Evolutionary conservation across 1,140 invertebrate species (phyloP).

Genomic region (Calephelis nemesis): DNA sequence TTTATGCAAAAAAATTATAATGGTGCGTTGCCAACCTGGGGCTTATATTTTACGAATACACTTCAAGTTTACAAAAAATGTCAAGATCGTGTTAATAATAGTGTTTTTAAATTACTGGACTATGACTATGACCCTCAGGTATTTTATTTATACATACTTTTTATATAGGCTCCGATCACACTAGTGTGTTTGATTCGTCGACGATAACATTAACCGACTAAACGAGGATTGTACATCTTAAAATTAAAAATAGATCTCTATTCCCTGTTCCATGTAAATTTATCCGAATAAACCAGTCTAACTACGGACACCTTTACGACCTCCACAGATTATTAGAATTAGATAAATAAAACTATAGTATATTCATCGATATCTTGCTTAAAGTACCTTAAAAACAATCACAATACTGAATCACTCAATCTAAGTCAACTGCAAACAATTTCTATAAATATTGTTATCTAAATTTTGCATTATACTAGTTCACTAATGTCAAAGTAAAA

Average conservation of each 20-base stretch:
- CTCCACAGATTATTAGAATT: neutral
- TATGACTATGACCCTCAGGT: no score
- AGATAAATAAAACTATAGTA: neutral
- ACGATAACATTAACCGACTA: neutral
- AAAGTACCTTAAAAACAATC: constrained; percentile 29
- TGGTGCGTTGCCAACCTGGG: no score
- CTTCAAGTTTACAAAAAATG: no score
- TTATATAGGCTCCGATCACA: neutral
- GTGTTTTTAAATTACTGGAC: no score
- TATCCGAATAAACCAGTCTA: neutral
- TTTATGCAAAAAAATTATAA: no score
- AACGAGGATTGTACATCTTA: neutral
- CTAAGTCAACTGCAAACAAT: constrained; percentile 23
- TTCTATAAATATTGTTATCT: constrained; percentile 13
- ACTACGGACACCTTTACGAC: neutral
- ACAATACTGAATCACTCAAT: constrained; percentile 53
- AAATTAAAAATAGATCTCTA: neutral
- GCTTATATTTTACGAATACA: no score
- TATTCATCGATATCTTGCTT: neutral
- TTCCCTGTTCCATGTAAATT: neutral
- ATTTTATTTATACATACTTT: neutral
- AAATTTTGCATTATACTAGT: neutral
- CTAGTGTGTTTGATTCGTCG: neutral
- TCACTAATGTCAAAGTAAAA: neutral
- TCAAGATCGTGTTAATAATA: no score